phyloP scores from a whole-genome alignment of 1,140 invertebrate species.

The Drosophila littoralis region DNA sequence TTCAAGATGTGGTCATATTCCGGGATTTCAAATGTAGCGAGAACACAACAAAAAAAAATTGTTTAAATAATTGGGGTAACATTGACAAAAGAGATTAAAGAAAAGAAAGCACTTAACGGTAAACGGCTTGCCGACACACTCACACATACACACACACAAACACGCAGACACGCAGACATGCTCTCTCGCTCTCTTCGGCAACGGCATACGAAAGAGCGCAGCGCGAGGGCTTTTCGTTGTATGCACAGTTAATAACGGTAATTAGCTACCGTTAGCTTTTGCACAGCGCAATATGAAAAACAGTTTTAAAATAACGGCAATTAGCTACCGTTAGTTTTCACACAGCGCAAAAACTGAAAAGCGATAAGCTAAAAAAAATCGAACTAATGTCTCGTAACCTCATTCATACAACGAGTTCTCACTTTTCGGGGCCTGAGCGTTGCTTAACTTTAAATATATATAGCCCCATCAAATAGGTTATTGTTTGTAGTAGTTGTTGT shows the following conservation, averaged over 20 bases:
- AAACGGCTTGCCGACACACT: slow-evolving; percentile 2
- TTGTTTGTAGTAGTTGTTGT: slow-evolving; percentile 19
- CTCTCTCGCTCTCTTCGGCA: slow-evolving; percentile 45
- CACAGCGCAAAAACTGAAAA: slow-evolving; percentile 3
- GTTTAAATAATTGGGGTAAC: not conserved
- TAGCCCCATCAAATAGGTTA: slow-evolving; percentile 8
- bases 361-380: not conserved
- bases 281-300: not conserved
- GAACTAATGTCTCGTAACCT: not conserved
- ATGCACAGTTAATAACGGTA: slow-evolving; percentile 27
- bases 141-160: slow-evolving; percentile 15
- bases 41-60: not conserved
- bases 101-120: slow-evolving; percentile 11
- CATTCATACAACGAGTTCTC: slow-evolving; percentile 2
- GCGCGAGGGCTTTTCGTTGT: too few species aligned
- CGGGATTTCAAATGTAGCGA: not conserved
- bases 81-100: not conserved
- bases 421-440: slow-evolving; percentile 7
- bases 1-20: not conserved
- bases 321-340: not conserved
- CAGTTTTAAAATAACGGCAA: not conserved
- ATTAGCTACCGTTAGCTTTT: not conserved
- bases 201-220: slow-evolving; percentile 33
- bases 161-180: slow-evolving; percentile 6
- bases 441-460: slow-evolving; percentile 17